A percentile compares a stretch with the other conserved stretches of the same genome.
phyloP scores from a whole-genome alignment of 1,140 invertebrate species.

The Oppia nitens region DNA sequence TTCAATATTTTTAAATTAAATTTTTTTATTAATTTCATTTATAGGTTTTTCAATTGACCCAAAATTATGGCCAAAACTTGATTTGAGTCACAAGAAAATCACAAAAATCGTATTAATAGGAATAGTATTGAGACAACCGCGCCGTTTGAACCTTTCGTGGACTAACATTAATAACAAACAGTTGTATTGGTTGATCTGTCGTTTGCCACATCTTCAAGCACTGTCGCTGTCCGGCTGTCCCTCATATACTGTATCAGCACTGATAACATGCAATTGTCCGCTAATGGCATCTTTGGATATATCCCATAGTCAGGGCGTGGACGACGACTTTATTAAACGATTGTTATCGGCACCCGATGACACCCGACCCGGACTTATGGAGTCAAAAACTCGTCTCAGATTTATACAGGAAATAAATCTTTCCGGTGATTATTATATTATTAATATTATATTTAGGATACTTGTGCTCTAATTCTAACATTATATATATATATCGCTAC shows the following conservation, averaged over 20 bases:
- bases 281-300: conserved; percentile 54
- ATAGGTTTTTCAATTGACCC: conserved; percentile 50
- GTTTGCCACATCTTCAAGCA: conserved; percentile 59
- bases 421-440: conserved; percentile 37
- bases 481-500: too few relatives aligned
- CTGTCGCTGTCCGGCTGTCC: conserved; percentile 61
- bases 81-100: conserved; percentile 43
- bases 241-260: conserved; percentile 48
- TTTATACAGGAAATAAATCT: conserved; percentile 53
- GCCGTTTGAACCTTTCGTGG: conserved; percentile 60
- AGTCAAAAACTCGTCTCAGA: conserved; percentile 58
- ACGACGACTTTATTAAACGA: conserved; percentile 60
- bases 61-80: conserved; percentile 61
- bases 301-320: conserved; percentile 57
- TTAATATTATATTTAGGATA: not conserved
- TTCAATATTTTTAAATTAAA: not conserved
- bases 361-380: conserved; percentile 59
- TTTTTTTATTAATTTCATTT: conserved; percentile 3
- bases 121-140: conserved; percentile 71
- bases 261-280: conserved; percentile 66
- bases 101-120: conserved; percentile 53
- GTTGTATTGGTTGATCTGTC: conserved; percentile 63
- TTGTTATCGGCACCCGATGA: conserved; percentile 52
- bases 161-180: conserved; percentile 65
- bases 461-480: not conserved